These are phyloP conservation scores for Maniola jurtina DNA, from an alignment of 1,140 invertebrate genomes.

Conservation along the genomic window DNA sequence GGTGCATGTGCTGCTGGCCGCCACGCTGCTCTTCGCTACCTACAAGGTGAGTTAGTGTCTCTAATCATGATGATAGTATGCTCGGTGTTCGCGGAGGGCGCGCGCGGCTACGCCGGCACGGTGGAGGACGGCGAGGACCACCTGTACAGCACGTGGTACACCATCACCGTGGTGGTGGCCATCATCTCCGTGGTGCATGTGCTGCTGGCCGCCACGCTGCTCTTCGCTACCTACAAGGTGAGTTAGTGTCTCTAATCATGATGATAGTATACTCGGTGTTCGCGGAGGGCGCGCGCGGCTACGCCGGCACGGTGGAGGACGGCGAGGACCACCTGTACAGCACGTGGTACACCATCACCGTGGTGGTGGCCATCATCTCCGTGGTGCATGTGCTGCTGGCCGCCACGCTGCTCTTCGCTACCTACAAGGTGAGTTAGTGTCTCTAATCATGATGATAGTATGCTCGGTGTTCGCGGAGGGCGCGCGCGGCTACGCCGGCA, in stretches of 20 bases:
- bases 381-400: constrained; percentile 49
- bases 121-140: too few relatives aligned
- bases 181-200: too few relatives aligned
- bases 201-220: too few relatives aligned
- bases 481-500: too few relatives aligned
- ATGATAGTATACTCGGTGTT: constrained; percentile 40
- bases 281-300: constrained; percentile 28
- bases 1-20: constrained; percentile 47
- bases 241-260: constrained; percentile 39
- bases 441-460: too few relatives aligned
- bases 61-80: too few relatives aligned
- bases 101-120: too few relatives aligned
- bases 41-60: constrained; percentile 51
- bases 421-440: constrained; percentile 48
- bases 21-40: constrained; percentile 39
- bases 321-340: constrained; percentile 48
- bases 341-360: constrained; percentile 38
- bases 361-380: constrained; percentile 37
- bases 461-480: too few relatives aligned
- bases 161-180: too few relatives aligned
- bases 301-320: constrained; percentile 47
- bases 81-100: too few relatives aligned
- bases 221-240: too few relatives aligned
- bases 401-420: constrained; percentile 36
- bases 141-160: too few relatives aligned